Evolutionary conservation across 1,140 invertebrate genomes (phyloP).

Genomic region (Papilio glaucus): DNA sequence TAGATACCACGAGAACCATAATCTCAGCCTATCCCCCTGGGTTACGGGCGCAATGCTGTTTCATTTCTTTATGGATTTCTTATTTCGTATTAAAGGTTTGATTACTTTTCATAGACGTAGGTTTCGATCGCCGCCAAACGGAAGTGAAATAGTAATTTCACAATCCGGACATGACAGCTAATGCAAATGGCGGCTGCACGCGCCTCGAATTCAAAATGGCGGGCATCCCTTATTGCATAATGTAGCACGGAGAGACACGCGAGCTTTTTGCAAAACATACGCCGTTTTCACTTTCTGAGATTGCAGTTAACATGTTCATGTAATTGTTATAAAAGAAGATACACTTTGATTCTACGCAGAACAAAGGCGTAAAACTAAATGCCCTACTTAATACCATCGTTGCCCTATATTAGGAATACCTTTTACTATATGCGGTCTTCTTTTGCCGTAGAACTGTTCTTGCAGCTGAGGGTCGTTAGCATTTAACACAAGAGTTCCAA

Average conservation of each 20-base stretch:
- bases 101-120: conserved; percentile 37
- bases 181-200: conserved; percentile 64
- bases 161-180: conserved; percentile 68
- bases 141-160: conserved; percentile 79
- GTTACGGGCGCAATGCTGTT: too few species aligned
- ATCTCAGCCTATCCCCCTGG: too few species aligned
- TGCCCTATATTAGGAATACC: too few species aligned
- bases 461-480: too few species aligned
- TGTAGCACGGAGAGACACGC: conserved; percentile 53
- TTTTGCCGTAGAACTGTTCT: too few species aligned
- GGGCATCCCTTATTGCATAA: conserved; percentile 77
- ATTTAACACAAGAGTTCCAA: too few species aligned
- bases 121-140: conserved; percentile 50
- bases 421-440: too few species aligned
- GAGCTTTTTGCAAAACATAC: conserved; percentile 69
- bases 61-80: not conserved
- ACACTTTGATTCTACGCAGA: not conserved
- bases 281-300: conserved; percentile 71
- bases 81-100: conserved; percentile 32
- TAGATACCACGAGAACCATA: too few species aligned
- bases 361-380: too few species aligned
- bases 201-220: conserved; percentile 61
- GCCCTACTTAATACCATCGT: too few species aligned
- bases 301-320: conserved; percentile 40
- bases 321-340: conserved; percentile 39